phyloP scores from a whole-genome alignment of 2,888 invertebrate species.

The Drosophila paramelanica region DNA sequence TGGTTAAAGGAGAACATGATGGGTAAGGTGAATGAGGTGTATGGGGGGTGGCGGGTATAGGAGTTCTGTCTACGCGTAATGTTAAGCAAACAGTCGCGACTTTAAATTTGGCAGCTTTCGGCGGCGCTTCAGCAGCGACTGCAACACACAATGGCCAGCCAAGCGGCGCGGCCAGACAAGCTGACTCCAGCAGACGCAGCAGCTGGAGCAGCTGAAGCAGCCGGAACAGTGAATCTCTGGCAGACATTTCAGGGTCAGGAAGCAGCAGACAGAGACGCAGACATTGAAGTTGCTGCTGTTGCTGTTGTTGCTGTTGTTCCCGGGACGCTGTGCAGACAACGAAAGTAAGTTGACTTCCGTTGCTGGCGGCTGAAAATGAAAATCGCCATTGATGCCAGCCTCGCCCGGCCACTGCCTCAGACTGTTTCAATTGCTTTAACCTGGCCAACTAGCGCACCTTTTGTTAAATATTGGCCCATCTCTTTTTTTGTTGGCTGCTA shows the following conservation, averaged over 20 bases:
- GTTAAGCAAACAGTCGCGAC: conserved; percentile 69
- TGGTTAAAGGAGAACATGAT: conserved; percentile 15
- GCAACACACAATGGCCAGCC: conserved; percentile 65
- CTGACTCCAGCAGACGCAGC: conserved; percentile 4
- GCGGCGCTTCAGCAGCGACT: conserved; percentile 29
- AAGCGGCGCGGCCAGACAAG: conserved; percentile 58
- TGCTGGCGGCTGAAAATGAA: conserved; percentile 72
- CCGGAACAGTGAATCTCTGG: conserved; percentile 17
- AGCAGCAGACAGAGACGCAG: conserved; percentile 52
- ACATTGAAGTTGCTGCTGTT: not conserved
- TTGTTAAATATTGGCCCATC: conserved; percentile 61
- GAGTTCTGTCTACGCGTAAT: conserved; percentile 54
- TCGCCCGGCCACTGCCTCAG: not conserved
- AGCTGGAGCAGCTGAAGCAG: conserved; percentile 1
- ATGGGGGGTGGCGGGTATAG: not conserved
- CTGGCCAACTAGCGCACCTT: conserved; percentile 31
- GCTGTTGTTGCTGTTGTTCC: not conserved
- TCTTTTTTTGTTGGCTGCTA: conserved; percentile 24
- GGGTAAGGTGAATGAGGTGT: not conserved
- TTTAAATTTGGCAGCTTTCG: conserved; percentile 53
- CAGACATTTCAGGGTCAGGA: conserved; percentile 66
- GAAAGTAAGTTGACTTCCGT: conserved; percentile 74
- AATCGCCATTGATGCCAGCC: conserved; percentile 44
- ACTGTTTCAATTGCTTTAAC: no score
- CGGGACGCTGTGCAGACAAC: conserved; percentile 40